A percentile compares a stretch with the other conserved stretches of the same genome.
These are phyloP conservation scores for Rhinoptilus africanus DNA, from an alignment of 2,113 vertebrate genomes.

Conservation along the genomic window DNA sequence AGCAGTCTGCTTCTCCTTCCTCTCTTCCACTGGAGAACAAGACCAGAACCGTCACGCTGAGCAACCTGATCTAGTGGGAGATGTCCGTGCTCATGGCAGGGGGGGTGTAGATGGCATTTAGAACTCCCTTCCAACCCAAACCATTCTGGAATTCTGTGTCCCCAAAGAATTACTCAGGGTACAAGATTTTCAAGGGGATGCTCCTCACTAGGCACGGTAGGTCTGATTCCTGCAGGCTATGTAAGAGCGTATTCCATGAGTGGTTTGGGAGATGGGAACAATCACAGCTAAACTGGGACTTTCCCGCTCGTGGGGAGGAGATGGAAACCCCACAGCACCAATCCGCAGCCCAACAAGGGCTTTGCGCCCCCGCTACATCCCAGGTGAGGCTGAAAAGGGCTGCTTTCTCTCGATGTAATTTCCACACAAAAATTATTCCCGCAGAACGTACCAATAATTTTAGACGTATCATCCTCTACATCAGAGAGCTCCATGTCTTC, in stretches of 20 bases:
- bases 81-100: not conserved
- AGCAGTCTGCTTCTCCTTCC: conserved; percentile 77
- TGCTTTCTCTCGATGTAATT: accelerated
- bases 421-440: accelerated
- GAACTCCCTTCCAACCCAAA: not conserved
- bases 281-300: accelerated
- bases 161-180: accelerated
- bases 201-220: not conserved
- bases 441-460: conserved; percentile 80
- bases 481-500: conserved; percentile 98
- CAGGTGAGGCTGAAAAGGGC: accelerated
- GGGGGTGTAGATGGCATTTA: not conserved
- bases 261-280: not conserved
- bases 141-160: not conserved
- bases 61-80: not conserved
- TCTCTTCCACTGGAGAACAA: conserved; percentile 76
- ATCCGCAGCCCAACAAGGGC: not conserved
- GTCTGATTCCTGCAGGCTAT: not conserved
- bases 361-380: not conserved
- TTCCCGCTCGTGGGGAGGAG: not conserved
- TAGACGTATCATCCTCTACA: conserved; percentile 76
- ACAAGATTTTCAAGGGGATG: not conserved
- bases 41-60: not conserved
- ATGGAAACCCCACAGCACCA: not conserved
- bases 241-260: accelerated